Conservation (phyloP, 2,113 vertebrate species). For the Campylorhamphus procurvoides region DNA sequence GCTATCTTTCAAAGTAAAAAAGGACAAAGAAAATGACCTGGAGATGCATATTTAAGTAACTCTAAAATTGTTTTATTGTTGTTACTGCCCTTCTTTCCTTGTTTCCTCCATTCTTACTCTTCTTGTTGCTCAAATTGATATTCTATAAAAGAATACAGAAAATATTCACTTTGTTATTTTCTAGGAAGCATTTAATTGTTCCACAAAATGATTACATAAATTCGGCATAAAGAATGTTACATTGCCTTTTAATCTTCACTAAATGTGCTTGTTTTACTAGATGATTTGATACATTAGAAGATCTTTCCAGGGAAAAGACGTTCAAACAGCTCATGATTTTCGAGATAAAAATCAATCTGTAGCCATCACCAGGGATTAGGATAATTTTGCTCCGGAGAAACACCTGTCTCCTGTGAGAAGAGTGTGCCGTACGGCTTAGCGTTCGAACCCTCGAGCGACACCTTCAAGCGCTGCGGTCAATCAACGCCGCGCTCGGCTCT, state of each 20-base stretch:
- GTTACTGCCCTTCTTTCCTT: not conserved
- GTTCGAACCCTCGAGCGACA: not conserved
- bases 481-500: too few species aligned
- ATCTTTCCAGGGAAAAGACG: conserved; percentile 7
- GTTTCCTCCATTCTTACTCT: not conserved
- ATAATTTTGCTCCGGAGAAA: not conserved
- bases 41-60: not conserved
- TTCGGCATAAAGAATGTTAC: not conserved
- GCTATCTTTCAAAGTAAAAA: not conserved
- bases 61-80: not conserved
- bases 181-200: not conserved
- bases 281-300: conserved; percentile 4
- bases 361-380: not conserved
- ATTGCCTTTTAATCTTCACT: not conserved
- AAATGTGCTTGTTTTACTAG: not conserved
- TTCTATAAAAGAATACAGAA: not conserved
- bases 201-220: not conserved
- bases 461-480: too few species aligned
- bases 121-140: not conserved
- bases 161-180: not conserved
- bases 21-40: not conserved
- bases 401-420: too few species aligned
- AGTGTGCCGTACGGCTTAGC: too few species aligned
- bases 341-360: not conserved
- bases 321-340: conserved; percentile 15